Evolutionary conservation across 1,140 invertebrate species (phyloP).

Genomic region (Paracyclopina nana): DNA sequence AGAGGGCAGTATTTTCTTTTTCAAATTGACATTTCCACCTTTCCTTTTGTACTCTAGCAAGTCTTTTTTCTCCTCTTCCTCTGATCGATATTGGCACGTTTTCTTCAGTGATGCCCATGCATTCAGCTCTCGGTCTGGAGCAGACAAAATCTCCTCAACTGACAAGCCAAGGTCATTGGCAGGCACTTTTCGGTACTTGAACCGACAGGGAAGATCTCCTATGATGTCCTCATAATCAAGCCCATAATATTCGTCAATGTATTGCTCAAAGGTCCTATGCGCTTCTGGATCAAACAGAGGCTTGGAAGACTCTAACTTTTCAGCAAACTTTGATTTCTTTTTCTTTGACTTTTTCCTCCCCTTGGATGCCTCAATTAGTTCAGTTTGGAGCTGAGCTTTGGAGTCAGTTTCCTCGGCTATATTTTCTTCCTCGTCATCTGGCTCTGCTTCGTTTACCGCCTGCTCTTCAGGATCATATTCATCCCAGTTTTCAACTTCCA

Average conservation of each 20-base stretch:
- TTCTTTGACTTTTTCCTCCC: constrained; percentile 30
- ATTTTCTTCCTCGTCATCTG: constrained; percentile 19
- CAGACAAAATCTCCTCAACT: constrained; percentile 72
- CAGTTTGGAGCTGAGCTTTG: constrained; percentile 25
- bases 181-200: constrained; percentile 71
- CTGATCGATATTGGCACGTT: constrained; percentile 49
- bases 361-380: constrained; percentile 33
- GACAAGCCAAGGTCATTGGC: constrained; percentile 77
- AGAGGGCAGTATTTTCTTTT: constrained; percentile 58
- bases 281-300: constrained; percentile 53
- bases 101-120: constrained; percentile 84
- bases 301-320: constrained; percentile 43
- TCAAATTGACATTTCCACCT: constrained; percentile 44
- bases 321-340: constrained; percentile 39
- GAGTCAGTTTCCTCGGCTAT: constrained; percentile 56
- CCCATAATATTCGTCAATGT: constrained; percentile 82
- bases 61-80: constrained; percentile 58
- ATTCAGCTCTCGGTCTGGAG: constrained; percentile 81
- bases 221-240: constrained; percentile 88
- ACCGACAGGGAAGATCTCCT: constrained; percentile 65
- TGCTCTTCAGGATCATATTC: constrained; percentile 6
- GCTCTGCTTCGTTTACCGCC: background rate
- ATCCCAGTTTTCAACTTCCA: constrained; percentile 14
- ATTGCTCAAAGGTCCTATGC: constrained; percentile 57
- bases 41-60: constrained; percentile 51